Evolutionary conservation across 2,888 invertebrate genomes (phyloP).

Genomic region (Drosophila algonquin): DNA sequence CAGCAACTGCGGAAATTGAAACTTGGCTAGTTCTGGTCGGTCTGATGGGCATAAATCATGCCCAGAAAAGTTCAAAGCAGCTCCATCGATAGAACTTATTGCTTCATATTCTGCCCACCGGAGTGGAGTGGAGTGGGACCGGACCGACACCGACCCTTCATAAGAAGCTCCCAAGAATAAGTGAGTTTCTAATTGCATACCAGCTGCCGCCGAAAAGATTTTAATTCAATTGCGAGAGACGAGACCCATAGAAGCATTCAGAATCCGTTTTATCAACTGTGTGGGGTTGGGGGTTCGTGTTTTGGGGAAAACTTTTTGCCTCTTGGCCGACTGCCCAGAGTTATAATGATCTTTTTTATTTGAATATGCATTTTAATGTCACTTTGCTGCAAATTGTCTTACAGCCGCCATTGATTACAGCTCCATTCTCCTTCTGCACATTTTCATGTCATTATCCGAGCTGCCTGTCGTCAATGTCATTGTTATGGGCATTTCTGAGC

Average conservation of each 20-base stretch:
- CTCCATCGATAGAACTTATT: constrained; percentile 28
- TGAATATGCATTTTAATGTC: constrained; percentile 73
- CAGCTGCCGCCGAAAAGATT: constrained; percentile 51
- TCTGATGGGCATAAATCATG: constrained; percentile 52
- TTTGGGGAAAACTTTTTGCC: background rate
- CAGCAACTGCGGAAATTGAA: constrained; percentile 40
- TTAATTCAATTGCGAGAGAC: too few relatives aligned
- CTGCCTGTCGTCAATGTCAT: too few relatives aligned
- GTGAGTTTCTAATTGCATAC: constrained; percentile 59
- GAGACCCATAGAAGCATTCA: constrained; percentile 32
- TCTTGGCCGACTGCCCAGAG: constrained; percentile 59
- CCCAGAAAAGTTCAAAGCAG: constrained; percentile 53
- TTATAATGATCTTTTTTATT: constrained; percentile 50
- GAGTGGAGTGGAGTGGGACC: too few relatives aligned
- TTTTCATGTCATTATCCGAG: constrained; percentile 41
- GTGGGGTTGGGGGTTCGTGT: constrained; percentile 9
- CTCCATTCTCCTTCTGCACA: constrained; percentile 9
- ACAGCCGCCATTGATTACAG: constrained; percentile 51
- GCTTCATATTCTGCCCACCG: constrained; percentile 1
- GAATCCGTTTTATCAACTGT: background rate
- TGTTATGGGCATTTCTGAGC: constrained; percentile 22
- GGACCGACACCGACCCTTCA: background rate
- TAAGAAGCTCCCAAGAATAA: too few relatives aligned
- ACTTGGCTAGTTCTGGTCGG: constrained; percentile 2
- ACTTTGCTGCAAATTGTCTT: constrained; percentile 53